Percentiles rank a stretch among this genome's conserved stretches.
These are phyloP conservation scores for Apamea crenata DNA, from an alignment of 2,888 invertebrate species.

Conservation along the genomic window DNA sequence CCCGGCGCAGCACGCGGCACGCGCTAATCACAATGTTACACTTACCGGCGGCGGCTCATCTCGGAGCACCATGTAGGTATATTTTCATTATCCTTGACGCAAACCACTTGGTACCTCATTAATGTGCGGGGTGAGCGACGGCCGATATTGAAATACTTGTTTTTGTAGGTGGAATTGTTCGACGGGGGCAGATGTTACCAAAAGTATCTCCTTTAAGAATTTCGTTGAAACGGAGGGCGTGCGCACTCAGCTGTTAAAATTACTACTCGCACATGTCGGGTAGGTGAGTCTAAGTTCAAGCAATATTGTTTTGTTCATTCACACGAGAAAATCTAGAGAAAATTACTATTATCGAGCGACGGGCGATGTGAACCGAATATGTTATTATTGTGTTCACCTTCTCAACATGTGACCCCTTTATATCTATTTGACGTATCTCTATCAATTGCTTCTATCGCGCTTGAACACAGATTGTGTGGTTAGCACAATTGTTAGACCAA, in stretches of 20 bases:
- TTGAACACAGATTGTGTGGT: background rate
- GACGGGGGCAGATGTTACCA: slow-evolving; percentile 65
- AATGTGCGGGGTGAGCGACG: slow-evolving; percentile 17
- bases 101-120: slow-evolving; percentile 65
- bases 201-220: slow-evolving; percentile 54
- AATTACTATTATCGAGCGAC: slow-evolving; percentile 57
- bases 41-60: slow-evolving; percentile 52
- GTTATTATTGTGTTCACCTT: slow-evolving; percentile 44
- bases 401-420: background rate
- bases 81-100: slow-evolving; percentile 63
- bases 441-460: background rate
- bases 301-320: slow-evolving; percentile 69
- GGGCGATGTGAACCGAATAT: slow-evolving; percentile 38
- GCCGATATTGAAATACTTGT: slow-evolving; percentile 54
- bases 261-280: slow-evolving; percentile 62
- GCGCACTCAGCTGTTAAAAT: slow-evolving; percentile 75
- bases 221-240: slow-evolving; percentile 51
- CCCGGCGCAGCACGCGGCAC: slow-evolving; percentile 50
- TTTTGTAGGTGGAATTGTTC: slow-evolving; percentile 55
- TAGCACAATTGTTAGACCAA: background rate
- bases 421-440: background rate
- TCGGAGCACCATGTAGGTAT: slow-evolving; percentile 13
- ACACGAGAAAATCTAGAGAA: slow-evolving; percentile 60
- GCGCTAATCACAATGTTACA: slow-evolving; percentile 76
- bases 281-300: slow-evolving; percentile 68